Conservation (phyloP, 2,888 invertebrate species). For the Drosophila prolongata region DNA sequence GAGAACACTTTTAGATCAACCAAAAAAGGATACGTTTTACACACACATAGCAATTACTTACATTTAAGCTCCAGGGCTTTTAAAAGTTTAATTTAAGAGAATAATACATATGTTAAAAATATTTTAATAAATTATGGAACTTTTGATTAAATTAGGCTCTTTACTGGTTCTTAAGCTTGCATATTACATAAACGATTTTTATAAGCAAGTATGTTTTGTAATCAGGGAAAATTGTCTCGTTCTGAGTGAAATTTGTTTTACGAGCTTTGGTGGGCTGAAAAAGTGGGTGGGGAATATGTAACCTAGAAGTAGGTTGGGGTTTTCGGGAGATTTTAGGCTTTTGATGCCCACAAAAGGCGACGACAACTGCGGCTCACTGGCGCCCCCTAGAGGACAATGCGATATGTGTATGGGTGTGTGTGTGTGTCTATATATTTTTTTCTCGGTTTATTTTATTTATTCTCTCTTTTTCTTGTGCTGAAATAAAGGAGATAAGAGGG, state of each 20-base stretch:
- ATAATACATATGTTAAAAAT: neutral
- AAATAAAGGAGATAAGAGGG: conserved; percentile 29
- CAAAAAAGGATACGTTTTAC: neutral
- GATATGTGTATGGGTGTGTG: conserved; percentile 9
- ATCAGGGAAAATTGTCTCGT: conserved; percentile 5
- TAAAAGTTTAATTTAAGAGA: neutral
- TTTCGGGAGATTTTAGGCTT: conserved; percentile 16
- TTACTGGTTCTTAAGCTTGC: neutral
- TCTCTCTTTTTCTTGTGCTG: conserved; percentile 23
- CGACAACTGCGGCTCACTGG: conserved; percentile 46
- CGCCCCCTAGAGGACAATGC: conserved; percentile 45
- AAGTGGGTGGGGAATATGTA: conserved; percentile 10
- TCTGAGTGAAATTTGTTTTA: conserved; percentile 13
- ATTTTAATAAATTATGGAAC: neutral
- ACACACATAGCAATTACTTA: neutral
- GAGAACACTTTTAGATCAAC: neutral
- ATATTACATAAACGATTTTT: neutral
- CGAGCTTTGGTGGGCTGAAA: conserved; percentile 5
- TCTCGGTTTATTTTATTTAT: conserved; percentile 27
- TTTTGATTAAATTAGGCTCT: neutral
- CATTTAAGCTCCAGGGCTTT: too few relatives aligned
- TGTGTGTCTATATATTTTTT: conserved; percentile 36
- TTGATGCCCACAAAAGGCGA: conserved; percentile 34
- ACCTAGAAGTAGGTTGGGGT: conserved; percentile 21
- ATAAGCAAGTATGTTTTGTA: conserved; percentile 2